Percentiles rank a stretch among this genome's conserved stretches.
Conservation (phyloP, 2,797 vertebrate species). For the Gallirallus australis region DNA sequence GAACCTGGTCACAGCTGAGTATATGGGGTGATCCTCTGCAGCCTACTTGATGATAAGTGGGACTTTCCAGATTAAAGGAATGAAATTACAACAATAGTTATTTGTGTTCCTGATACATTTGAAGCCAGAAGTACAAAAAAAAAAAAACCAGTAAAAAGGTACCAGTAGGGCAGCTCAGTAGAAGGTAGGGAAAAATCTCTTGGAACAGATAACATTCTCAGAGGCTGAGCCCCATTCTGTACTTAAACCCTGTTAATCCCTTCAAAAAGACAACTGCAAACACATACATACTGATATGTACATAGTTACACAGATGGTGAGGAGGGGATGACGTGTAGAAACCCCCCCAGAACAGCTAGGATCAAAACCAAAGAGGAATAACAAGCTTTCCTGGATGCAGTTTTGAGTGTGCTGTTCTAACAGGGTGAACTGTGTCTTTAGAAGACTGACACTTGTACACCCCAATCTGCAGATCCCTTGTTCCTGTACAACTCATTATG, state of each 20-base stretch:
- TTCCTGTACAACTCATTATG: background rate
- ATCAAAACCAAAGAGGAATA: background rate
- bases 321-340: background rate
- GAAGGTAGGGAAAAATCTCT: conserved; percentile 26
- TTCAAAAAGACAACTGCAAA: conserved; percentile 34
- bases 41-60: background rate
- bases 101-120: conserved; percentile 33
- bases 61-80: conserved; percentile 1
- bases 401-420: background rate
- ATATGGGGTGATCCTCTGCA: background rate
- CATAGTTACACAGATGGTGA: background rate
- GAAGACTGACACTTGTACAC: background rate
- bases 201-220: conserved; percentile 46
- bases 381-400: background rate
- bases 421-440: background rate
- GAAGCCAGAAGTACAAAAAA: background rate
- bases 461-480: background rate
- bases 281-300: background rate
- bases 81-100: conserved; percentile 5
- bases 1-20: background rate
- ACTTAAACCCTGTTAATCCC: conserved; percentile 5
- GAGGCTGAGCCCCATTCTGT: background rate
- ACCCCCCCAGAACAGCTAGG: background rate
- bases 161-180: background rate
- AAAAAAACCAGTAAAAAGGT: background rate